A percentile compares a stretch with the other conserved stretches of the same genome.
phyloP scores from a whole-genome alignment of 2,113 vertebrate genomes.

The pig (Sus scrofa) region DNA sequence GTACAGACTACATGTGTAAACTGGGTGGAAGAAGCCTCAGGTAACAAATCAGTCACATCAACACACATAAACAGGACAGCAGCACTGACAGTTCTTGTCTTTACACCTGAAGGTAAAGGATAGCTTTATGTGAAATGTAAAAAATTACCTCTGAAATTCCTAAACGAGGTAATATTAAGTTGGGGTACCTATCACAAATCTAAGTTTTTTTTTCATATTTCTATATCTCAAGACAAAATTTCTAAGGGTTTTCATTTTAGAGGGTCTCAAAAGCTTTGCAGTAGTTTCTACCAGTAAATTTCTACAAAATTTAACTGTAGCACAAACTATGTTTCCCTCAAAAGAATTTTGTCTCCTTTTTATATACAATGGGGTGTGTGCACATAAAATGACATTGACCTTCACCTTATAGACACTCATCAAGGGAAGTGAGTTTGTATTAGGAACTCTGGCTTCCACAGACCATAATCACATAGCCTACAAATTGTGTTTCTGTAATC shows the following conservation, averaged over 20 bases:
- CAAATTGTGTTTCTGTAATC: background rate
- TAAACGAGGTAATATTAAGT: background rate
- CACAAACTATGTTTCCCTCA: background rate
- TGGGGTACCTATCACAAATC: background rate
- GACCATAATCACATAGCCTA: background rate
- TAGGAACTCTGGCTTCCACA: background rate
- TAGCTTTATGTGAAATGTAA: background rate
- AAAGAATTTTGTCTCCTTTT: background rate
- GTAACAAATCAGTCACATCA: background rate
- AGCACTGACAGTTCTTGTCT: background rate
- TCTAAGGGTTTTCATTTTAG: background rate
- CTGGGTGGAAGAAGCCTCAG: background rate
- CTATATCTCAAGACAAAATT: background rate
- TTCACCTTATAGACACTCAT: background rate
- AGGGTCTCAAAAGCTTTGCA: background rate
- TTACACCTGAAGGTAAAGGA: background rate
- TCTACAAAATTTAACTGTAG: background rate
- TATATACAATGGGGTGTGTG: background rate
- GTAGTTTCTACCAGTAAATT: background rate
- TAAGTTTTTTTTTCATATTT: background rate
- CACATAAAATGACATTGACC: background rate
- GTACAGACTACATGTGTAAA: too few relatives aligned
- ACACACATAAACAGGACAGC: background rate
- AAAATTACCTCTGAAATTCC: background rate
- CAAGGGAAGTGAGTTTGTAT: background rate